Evolutionary conservation across 2,113 vertebrate genomes (phyloP), one percentile per base, ranked within the genome.

Genomic region (Monopterus albus): DNA sequence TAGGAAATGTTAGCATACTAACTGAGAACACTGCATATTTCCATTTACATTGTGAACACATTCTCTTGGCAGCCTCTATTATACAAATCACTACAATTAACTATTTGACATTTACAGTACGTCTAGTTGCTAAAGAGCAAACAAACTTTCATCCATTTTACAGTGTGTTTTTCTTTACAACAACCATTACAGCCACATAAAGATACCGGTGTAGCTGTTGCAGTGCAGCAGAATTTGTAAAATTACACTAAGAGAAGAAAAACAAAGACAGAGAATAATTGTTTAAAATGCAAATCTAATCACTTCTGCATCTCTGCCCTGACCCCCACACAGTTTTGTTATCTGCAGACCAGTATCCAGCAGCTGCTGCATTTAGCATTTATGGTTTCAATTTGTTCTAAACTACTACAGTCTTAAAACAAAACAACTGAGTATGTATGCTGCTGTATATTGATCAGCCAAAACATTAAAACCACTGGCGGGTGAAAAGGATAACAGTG

Each of bases 201-300:
- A 61, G 28, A 29, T 1, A 26, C 4, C 14, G 7, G 13, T 10
- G 23, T 33, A 45, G 38, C 25, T 38, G 15, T 15, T 47, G 39
- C 8, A 46, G 11, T 17, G 38, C 13, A 26, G 26, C 9, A 29
- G 26, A 26, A 61, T 73, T 59, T 65, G 25, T 57, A 36, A 50
- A 71, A 64, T 74, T 57, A 64, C 18, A 58, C 35, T 49, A 45
- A 26, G 35, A 49, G 20, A 49, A 78, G 25, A 64, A 13, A 58
- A 31, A 64, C 12, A 38, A 39, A 5, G 11, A 28, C n/a, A 65
- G 47, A 63, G 5, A 70, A 33, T 25, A 21, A 57, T 50, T n/a
- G 33, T 17, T 40, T 35, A 31, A 43, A 63, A 60, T 60, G 39
- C 21, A 45, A 79, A 57, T 82, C 56, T 72, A 66, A 70, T 81